Base-by-base conservation (phyloP, 1,140 invertebrate genomes). In the Lethocerus indicus region DNA sequence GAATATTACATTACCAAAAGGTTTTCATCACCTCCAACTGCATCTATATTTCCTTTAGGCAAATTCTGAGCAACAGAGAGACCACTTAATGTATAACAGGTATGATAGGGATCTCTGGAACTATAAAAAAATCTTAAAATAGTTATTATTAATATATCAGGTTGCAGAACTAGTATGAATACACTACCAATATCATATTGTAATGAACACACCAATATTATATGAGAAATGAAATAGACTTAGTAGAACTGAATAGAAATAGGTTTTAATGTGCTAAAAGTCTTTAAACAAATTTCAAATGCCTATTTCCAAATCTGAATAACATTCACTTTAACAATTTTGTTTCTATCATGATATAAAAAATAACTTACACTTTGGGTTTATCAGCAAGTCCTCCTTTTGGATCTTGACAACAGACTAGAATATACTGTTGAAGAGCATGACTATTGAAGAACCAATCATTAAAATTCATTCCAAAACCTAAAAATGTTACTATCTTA, bases 21-120 rank as follows among this genome's bases (percentile, higher is more conserved):
- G 40, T 49, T 52, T 16, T 48, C 28, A 45, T 18, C 40, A 20
- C 16, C 23, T 32, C 26, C 39, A 29, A 35, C 50, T 32, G 23
- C 14, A 21, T 28, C 23, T 7, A 24, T 9, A 14, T 43, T 16
- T 13, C 48, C 40, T 14, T 25, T 24, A 37, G 28, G 67, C 37
- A 80, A 83, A 70, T 93, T 83, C 67, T 98, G 94, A 26, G 91
- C 82, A 46, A 96, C 71, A 20, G 92, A 89, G 18, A 98, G 67
- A n/a, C 94, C 95, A 70, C 90, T 92, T 2, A 98, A 66, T 2
- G 82, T 81, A 61, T 98, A 98, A 66, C 93, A 97, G 1, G 92
- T 96, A 62, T 98, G 95, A 65, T 98, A 98, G 49, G 87, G 77
- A 69, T 98, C 95, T 56, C 80, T 69, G 45, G 21, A 23, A 44